A percentile compares a stretch with the other conserved stretches of the same genome.
phyloP scores from a whole-genome alignment of 2,113 vertebrate genomes.

The Hydropotes inermis region DNA sequence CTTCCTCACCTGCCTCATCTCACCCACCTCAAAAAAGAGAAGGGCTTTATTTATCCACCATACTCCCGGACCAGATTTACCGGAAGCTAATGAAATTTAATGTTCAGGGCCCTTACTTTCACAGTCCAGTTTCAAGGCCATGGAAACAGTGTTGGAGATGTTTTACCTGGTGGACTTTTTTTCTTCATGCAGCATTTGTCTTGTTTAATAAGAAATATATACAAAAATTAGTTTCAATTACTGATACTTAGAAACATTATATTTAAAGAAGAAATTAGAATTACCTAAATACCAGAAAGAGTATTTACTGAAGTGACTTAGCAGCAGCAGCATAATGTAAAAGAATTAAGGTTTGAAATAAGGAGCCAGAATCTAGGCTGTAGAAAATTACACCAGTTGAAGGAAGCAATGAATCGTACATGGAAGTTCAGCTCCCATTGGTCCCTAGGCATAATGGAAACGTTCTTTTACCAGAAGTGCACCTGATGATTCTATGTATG shows the following conservation, averaged over 20 bases:
- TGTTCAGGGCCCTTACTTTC: not conserved
- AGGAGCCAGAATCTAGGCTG: not conserved
- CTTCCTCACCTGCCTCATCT: not conserved
- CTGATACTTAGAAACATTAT: not conserved
- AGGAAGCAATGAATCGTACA: not conserved
- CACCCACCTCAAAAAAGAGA: not conserved
- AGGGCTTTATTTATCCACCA: not conserved
- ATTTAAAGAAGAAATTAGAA: not conserved
- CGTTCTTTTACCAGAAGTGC: not conserved
- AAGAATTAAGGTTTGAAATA: conserved; percentile 13
- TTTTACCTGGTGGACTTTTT: not conserved
- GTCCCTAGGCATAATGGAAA: not conserved
- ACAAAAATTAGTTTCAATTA: not conserved
- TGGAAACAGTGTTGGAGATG: not conserved
- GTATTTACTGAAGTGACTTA: not conserved
- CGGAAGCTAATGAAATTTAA: not conserved
- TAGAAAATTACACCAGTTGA: not conserved
- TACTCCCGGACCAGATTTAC: not conserved
- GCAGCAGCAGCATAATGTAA: not conserved
- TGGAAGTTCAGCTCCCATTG: not conserved
- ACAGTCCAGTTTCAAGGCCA: not conserved
- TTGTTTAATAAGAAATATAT: not conserved
- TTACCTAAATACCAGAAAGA: not conserved
- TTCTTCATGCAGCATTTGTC: not conserved
- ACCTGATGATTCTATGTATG: not conserved